These are phyloP conservation scores for Onthophagus sagittarius DNA, from an alignment of 2,888 invertebrate genomes.

Conservation along the genomic window DNA sequence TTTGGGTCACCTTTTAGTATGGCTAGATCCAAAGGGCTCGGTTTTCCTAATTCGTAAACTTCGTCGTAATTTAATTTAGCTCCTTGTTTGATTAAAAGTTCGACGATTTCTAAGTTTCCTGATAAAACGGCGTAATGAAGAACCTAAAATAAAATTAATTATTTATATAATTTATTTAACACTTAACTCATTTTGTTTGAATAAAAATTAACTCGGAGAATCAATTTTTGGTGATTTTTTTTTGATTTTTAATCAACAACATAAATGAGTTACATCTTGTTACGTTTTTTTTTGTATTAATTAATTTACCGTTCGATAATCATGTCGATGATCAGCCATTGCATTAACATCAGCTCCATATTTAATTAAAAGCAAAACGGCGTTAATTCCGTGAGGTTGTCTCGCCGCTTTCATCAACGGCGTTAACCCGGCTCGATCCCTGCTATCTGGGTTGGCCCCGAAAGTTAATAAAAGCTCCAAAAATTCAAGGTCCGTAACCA, in stretches of 20 bases:
- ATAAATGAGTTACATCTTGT: no score
- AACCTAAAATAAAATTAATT: conserved; percentile 48
- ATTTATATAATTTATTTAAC: no score
- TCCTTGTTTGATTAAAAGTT: conserved; percentile 77
- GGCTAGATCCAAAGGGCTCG: conserved; percentile 78
- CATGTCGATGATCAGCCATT: conserved; percentile 80
- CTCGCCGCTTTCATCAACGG: conserved; percentile 89
- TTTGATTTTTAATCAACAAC: no score
- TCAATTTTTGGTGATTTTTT: no score
- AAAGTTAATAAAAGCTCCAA: conserved; percentile 76
- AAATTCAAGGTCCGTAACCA: conserved; percentile 78
- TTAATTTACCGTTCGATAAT: conserved; percentile 70
- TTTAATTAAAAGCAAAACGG: conserved; percentile 70
- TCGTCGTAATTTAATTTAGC: conserved; percentile 66
- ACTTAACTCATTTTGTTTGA: no score
- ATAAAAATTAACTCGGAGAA: no score
- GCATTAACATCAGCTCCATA: conserved; percentile 85
- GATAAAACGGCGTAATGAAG: conserved; percentile 85
- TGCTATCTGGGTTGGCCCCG: conserved; percentile 84
- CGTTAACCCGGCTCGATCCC: conserved; percentile 82
- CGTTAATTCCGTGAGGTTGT: conserved; percentile 67
- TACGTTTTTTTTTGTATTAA: no score
- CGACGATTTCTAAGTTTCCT: conserved; percentile 70
- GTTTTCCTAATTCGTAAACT: conserved; percentile 56
- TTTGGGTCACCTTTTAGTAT: conserved; percentile 76